phyloP scores from a whole-genome alignment of 2,888 invertebrate genomes.

The Cheilosia soror region DNA sequence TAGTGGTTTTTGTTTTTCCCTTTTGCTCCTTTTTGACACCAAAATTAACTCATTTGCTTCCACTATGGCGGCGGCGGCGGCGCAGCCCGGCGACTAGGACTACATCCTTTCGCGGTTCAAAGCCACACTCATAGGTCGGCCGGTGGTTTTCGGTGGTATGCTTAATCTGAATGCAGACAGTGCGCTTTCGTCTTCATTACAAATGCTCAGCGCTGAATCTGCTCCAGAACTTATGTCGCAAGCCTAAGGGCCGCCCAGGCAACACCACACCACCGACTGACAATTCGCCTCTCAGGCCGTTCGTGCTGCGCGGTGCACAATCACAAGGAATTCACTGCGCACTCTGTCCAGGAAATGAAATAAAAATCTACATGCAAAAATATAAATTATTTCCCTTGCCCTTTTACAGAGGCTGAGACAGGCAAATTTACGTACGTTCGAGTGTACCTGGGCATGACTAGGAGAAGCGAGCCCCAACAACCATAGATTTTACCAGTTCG shows the following conservation, averaged over 20 bases:
- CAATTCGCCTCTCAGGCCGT: slow-evolving; percentile 11
- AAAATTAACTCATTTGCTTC: slow-evolving; percentile 74
- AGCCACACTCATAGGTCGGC: slow-evolving; percentile 7
- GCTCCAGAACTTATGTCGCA: slow-evolving; percentile 59
- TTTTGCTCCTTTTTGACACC: slow-evolving; percentile 54
- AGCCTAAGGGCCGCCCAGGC: slow-evolving; percentile 70
- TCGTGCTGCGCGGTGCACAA: slow-evolving; percentile 39
- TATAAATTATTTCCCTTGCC: slow-evolving; percentile 74
- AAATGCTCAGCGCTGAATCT: slow-evolving; percentile 51
- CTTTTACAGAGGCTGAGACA: slow-evolving; percentile 67
- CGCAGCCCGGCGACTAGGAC: slow-evolving; percentile 1
- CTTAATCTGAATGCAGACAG: slow-evolving; percentile 68
- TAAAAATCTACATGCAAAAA: slow-evolving; percentile 71
- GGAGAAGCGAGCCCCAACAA: slow-evolving; percentile 27
- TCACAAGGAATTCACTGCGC: slow-evolving; percentile 44
- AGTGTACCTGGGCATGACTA: slow-evolving; percentile 51
- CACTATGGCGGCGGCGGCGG: not conserved
- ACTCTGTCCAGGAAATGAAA: slow-evolving; percentile 71
- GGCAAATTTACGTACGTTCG: slow-evolving; percentile 60
- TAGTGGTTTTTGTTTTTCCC: slow-evolving; percentile 1
- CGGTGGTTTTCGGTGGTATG: slow-evolving; percentile 7
- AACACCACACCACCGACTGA: slow-evolving; percentile 2
- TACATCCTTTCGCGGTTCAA: slow-evolving; percentile 29
- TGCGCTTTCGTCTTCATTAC: slow-evolving; percentile 74
- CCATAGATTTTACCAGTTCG: slow-evolving; percentile 64